These are phyloP conservation scores for Glossosoma conforme DNA, from an alignment of 1,140 invertebrate genomes.

Conservation along the genomic window DNA sequence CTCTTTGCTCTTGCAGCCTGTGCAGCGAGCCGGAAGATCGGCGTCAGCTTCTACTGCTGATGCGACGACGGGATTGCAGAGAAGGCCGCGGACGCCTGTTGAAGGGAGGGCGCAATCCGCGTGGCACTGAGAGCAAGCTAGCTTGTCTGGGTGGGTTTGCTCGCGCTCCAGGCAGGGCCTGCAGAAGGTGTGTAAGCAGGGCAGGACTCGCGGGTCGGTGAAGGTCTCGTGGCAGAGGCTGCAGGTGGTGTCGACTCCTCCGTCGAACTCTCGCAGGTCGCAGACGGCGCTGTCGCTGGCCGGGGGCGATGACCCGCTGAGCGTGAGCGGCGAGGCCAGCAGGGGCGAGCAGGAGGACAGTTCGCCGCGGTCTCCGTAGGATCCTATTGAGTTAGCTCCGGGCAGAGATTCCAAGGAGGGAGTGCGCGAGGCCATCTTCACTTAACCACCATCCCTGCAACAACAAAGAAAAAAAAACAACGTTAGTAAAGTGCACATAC, in stretches of 20 bases:
- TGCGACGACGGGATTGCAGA: slow-evolving; percentile 62
- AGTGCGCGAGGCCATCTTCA: slow-evolving; percentile 61
- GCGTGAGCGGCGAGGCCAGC: slow-evolving; percentile 68
- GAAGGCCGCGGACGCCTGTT: slow-evolving; percentile 56
- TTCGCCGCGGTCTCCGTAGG: slow-evolving; percentile 65
- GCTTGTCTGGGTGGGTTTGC: slow-evolving; percentile 69
- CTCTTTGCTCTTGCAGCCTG: slow-evolving; percentile 82
- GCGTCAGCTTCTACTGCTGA: slow-evolving; percentile 53
- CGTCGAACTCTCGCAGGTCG: slow-evolving; percentile 54
- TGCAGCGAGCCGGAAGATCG: slow-evolving; percentile 63
- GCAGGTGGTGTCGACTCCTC: slow-evolving; percentile 63
- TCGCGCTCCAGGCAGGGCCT: slow-evolving; percentile 71
- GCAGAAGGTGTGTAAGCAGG: slow-evolving; percentile 82
- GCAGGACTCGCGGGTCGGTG: slow-evolving; percentile 66
- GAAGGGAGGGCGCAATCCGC: slow-evolving; percentile 59
- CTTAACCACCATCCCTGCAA: slow-evolving; percentile 53
- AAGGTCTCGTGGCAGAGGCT: slow-evolving; percentile 75
- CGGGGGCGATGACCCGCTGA: slow-evolving; percentile 76
- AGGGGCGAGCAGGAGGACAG: slow-evolving; percentile 51
- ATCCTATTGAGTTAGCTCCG: slow-evolving; percentile 84
- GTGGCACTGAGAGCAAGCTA: slow-evolving; percentile 76
- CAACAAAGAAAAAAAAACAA: slow-evolving; percentile 34
- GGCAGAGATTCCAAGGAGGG: slow-evolving; percentile 84
- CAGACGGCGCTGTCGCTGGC: slow-evolving; percentile 75
- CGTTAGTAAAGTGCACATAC: too few relatives aligned